These are phyloP conservation scores for Thymallus thymallus DNA, from an alignment of 2,113 vertebrate species.

Conservation along the genomic window DNA sequence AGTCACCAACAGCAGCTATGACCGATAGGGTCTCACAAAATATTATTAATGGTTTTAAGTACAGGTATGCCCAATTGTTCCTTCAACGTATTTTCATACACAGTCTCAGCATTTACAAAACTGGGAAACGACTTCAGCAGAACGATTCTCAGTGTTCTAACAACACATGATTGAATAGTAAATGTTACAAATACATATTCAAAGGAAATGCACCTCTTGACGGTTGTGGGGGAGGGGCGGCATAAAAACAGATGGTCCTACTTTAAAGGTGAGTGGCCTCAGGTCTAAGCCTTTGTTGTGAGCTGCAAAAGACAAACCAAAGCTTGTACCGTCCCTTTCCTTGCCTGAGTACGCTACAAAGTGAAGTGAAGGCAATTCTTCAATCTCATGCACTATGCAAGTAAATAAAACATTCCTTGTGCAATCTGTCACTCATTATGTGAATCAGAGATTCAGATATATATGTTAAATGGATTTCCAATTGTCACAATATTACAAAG, in stretches of 20 bases:
- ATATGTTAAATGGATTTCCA: neutral
- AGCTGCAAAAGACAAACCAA: conserved; percentile 37
- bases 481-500: neutral
- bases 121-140: neutral
- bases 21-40: too few species aligned
- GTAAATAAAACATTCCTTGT: neutral
- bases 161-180: neutral
- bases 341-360: neutral
- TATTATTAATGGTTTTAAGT: too few species aligned
- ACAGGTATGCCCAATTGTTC: too few species aligned
- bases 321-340: conserved; percentile 41
- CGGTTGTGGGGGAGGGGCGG: conserved; percentile 10
- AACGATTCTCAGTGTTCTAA: neutral
- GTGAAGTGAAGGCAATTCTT: neutral
- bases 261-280: conserved; percentile 59
- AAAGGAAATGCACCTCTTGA: neutral
- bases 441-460: neutral
- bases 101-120: neutral
- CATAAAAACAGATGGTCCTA: conserved; percentile 55
- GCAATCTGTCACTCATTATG: neutral
- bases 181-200: neutral
- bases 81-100: too few species aligned
- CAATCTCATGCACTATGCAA: neutral
- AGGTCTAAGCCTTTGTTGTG: conserved; percentile 39
- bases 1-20: too few species aligned